These are phyloP conservation scores for Malurus splendens DNA, from an alignment of 2,797 vertebrate species.

Conservation along the genomic window DNA sequence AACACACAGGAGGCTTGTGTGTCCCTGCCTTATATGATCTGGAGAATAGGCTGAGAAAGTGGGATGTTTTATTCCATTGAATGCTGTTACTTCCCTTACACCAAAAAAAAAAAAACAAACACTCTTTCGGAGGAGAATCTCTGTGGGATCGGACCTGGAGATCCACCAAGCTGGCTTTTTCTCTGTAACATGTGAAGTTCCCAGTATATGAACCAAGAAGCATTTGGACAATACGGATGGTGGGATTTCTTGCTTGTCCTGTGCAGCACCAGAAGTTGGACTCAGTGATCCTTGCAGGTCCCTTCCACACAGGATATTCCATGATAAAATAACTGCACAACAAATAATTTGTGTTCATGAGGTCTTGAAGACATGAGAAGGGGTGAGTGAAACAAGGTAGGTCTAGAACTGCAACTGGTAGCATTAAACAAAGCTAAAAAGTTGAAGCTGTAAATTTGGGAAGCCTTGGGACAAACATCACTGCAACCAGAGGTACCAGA, in stretches of 20 bases:
- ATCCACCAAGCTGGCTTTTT: background rate
- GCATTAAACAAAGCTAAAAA: background rate
- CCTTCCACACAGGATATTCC: background rate
- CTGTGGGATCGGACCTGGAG: background rate
- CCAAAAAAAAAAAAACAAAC: no score
- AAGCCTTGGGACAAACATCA: background rate
- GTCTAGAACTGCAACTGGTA: background rate
- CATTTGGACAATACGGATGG: background rate
- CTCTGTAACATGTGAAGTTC: background rate
- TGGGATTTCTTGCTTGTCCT: background rate
- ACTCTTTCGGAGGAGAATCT: background rate
- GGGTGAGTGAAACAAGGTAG: background rate
- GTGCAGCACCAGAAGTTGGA: background rate
- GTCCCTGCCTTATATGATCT: background rate
- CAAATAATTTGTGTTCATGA: background rate
- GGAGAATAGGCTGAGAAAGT: background rate
- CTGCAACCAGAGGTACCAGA: background rate
- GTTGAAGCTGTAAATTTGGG: background rate
- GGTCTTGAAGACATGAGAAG: background rate
- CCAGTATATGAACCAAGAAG: background rate
- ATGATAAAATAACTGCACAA: background rate
- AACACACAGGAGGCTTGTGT: background rate
- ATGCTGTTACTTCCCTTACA: background rate
- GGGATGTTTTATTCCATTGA: background rate
- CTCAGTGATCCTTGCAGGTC: rapidly evolving